Percentiles rank a stretch among this genome's conserved stretches.
These are phyloP conservation scores for Sycobia sp. DNA, from an alignment of 1,140 invertebrate species.

Conservation along the genomic window DNA sequence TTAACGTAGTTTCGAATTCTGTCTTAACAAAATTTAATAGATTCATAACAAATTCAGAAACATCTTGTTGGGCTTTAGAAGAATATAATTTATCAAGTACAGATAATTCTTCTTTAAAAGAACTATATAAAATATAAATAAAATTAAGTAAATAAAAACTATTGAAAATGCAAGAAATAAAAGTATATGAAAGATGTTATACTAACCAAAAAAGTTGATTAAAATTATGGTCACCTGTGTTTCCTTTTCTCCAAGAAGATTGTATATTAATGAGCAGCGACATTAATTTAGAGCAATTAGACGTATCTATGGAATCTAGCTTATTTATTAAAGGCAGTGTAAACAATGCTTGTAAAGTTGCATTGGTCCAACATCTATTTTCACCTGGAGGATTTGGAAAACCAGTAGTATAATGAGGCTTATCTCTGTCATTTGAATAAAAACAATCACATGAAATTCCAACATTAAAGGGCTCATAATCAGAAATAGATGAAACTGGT, in stretches of 20 bases:
- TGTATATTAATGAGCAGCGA: constrained; percentile 41
- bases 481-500: constrained; percentile 37
- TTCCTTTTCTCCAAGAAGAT: constrained; percentile 44
- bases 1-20: constrained; percentile 43
- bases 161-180: constrained; percentile 1
- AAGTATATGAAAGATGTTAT: constrained; percentile 1
- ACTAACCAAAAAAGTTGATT: constrained; percentile 46
- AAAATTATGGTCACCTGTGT: constrained; percentile 36
- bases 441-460: constrained; percentile 22
- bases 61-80: constrained; percentile 52
- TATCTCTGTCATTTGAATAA: constrained; percentile 30
- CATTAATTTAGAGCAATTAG: constrained; percentile 43
- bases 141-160: not conserved
- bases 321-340: constrained; percentile 46
- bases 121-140: constrained; percentile 32
- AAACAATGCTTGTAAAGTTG: constrained; percentile 50
- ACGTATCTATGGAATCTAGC: constrained; percentile 35
- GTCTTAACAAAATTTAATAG: constrained; percentile 50
- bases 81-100: constrained; percentile 48
- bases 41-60: constrained; percentile 54
- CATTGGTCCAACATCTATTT: constrained; percentile 54
- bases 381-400: constrained; percentile 54
- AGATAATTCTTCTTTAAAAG: constrained; percentile 48
- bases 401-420: constrained; percentile 45
- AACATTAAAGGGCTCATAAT: constrained; percentile 31